phyloP scores from a whole-genome alignment of 2,888 invertebrate genomes.

The Epistrophe eligans region DNA sequence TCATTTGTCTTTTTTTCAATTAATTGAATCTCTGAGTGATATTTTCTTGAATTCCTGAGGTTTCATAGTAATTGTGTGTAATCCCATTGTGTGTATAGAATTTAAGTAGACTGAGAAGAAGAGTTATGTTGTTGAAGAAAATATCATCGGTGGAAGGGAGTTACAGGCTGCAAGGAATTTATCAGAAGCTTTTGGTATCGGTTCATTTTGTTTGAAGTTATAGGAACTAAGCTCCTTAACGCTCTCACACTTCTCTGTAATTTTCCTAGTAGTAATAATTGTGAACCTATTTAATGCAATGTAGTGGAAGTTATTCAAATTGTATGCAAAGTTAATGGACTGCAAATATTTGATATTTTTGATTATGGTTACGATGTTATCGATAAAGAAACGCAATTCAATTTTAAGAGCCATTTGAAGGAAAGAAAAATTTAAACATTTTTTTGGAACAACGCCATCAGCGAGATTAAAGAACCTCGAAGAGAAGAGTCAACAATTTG shows the following conservation, averaged over 20 bases:
- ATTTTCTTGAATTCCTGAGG: constrained; percentile 18
- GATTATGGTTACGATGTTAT: constrained; percentile 12
- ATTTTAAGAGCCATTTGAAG: neutral
- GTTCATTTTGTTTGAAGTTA: constrained; percentile 2
- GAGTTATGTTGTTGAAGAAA: neutral
- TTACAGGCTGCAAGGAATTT: neutral
- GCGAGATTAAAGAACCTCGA: too few species aligned
- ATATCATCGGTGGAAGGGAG: neutral
- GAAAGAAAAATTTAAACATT: neutral
- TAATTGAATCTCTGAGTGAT: constrained; percentile 45
- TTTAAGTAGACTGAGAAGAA: neutral
- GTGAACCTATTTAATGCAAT: constrained; percentile 48
- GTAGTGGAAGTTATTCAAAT: constrained; percentile 48
- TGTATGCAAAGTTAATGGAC: constrained; percentile 46
- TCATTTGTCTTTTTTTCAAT: constrained; percentile 24
- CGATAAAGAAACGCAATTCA: neutral
- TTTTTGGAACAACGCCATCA: neutral
- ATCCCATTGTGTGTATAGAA: neutral
- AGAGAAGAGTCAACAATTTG: too few species aligned
- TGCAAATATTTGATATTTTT: constrained; percentile 47
- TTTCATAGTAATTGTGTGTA: constrained; percentile 29
- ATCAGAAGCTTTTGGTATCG: neutral
- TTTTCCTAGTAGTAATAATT: neutral
- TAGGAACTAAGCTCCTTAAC: constrained; percentile 2
- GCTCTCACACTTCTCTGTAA: neutral